A percentile compares a stretch with the other conserved stretches of the same genome.
phyloP scores from a whole-genome alignment of 1,140 invertebrate species.

The Sycophila sp. region DNA sequence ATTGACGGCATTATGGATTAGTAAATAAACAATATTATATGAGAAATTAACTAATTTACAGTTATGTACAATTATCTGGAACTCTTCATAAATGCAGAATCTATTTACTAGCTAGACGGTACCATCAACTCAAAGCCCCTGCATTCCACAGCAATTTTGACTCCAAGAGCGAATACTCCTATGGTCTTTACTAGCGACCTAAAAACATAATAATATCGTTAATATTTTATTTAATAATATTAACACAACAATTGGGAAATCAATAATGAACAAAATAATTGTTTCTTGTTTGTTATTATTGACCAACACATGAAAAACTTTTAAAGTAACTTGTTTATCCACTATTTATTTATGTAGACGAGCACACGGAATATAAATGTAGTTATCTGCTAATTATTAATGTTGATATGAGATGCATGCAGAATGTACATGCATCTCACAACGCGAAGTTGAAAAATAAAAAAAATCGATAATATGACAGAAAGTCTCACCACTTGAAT shows the following conservation, averaged over 20 bases:
- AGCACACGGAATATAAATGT: no score
- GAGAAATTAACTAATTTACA: neutral
- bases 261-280: no score
- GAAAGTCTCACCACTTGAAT: slow-evolving; percentile 65
- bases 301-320: no score
- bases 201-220: no score
- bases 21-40: no score
- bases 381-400: neutral
- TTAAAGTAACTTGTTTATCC: neutral
- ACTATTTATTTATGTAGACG: no score
- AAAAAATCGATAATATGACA: neutral
- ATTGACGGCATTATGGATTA: no score
- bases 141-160: slow-evolving; percentile 75
- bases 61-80: neutral
- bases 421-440: neutral
- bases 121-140: slow-evolving; percentile 71
- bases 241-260: no score
- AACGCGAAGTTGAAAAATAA: no score
- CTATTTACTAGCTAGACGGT: slow-evolving; percentile 18
- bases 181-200: slow-evolving; percentile 78
- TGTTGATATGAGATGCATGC: neutral
- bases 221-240: no score
- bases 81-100: neutral
- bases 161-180: slow-evolving; percentile 73
- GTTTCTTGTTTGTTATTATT: no score